phyloP scores from a whole-genome alignment of 2,888 invertebrate genomes.

The Nomada goodeniana region DNA sequence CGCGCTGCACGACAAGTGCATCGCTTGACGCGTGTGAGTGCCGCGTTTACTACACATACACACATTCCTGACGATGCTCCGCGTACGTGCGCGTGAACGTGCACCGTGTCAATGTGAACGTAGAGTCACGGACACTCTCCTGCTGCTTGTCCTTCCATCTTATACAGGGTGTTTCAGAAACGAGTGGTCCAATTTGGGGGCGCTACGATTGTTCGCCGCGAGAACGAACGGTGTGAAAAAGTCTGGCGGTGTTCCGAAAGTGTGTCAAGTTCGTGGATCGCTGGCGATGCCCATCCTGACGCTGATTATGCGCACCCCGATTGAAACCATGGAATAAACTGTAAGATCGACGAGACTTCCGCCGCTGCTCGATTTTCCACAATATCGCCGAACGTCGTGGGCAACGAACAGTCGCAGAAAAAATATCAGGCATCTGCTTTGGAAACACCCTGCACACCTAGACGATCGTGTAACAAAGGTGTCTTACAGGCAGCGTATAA shows the following conservation, averaged over 20 bases:
- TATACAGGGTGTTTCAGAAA: constrained; percentile 47
- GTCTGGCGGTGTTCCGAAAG: background rate
- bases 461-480: constrained; percentile 72
- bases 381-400: background rate
- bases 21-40: constrained; percentile 67
- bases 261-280: constrained; percentile 4
- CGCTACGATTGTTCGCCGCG: background rate
- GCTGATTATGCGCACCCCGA: background rate
- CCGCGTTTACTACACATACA: constrained; percentile 62
- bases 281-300: background rate
- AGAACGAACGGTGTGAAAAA: background rate
- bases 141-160: constrained; percentile 66
- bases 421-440: background rate
- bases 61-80: constrained; percentile 46
- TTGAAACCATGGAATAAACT: background rate
- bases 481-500: constrained; percentile 73
- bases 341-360: background rate
- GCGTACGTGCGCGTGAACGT: constrained; percentile 45
- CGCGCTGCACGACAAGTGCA: constrained; percentile 80
- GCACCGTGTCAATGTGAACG: constrained; percentile 69
- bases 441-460: constrained; percentile 65
- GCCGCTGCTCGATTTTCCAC: too few species aligned
- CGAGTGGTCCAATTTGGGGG: background rate
- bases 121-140: constrained; percentile 73
- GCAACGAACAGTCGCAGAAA: background rate